These are phyloP conservation scores for Idris sp. DNA, from an alignment of 1,140 invertebrate species.

Conservation along the genomic window DNA sequence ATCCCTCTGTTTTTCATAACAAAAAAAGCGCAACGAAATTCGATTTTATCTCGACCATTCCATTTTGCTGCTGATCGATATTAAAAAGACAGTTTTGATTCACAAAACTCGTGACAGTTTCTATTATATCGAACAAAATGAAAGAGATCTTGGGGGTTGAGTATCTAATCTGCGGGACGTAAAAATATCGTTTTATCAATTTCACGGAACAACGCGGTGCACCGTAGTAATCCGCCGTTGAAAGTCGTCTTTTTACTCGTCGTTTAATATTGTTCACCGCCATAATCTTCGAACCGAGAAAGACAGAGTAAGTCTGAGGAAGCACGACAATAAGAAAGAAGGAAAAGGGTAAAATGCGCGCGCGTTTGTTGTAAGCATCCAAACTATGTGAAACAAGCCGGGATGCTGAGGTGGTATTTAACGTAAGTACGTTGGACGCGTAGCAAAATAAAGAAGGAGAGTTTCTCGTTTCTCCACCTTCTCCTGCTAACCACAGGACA, in stretches of 20 bases:
- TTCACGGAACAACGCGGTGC: constrained; percentile 74
- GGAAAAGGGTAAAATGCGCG: neutral
- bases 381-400: constrained; percentile 57
- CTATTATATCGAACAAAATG: constrained; percentile 57
- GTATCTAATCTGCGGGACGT: constrained; percentile 61
- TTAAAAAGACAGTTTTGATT: constrained; percentile 40
- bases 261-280: constrained; percentile 74
- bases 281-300: constrained; percentile 68
- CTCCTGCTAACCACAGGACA: constrained; percentile 71
- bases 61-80: constrained; percentile 38
- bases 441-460: constrained; percentile 72
- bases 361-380: constrained; percentile 42
- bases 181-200: constrained; percentile 73
- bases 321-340: constrained; percentile 2
- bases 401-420: constrained; percentile 66
- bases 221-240: constrained; percentile 69
- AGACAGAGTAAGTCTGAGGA: neutral
- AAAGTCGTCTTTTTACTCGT: constrained; percentile 75
- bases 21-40: constrained; percentile 10
- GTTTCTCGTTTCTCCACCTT: constrained; percentile 64
- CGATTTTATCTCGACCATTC: constrained; percentile 13
- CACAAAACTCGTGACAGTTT: constrained; percentile 43
- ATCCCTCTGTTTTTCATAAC: no score
- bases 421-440: constrained; percentile 70
- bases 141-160: constrained; percentile 55